Evolutionary conservation across 2,888 invertebrate genomes (phyloP).

Genomic region (Sinotaia quadrata): DNA sequence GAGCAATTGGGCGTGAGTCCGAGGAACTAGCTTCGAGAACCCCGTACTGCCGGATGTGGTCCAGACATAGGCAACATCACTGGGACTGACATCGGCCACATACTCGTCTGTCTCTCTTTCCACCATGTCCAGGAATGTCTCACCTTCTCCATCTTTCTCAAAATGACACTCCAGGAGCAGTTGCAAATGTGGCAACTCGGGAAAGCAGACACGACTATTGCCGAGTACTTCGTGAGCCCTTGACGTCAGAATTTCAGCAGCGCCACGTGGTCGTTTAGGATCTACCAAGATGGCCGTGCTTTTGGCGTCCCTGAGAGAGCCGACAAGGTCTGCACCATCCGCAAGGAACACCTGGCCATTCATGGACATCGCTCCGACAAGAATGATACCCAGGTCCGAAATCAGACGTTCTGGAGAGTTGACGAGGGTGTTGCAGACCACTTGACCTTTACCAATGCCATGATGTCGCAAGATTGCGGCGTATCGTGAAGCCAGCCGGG

Average conservation of each 20-base stretch:
- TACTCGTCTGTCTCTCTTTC: neutral
- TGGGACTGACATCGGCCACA: constrained; percentile 11
- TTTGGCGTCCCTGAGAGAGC: neutral
- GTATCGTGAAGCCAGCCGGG: constrained; percentile 24
- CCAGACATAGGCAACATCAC: constrained; percentile 33
- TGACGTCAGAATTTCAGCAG: neutral
- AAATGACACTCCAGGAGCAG: neutral
- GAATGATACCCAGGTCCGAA: constrained; percentile 33
- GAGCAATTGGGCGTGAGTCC: constrained; percentile 29
- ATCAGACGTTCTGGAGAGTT: constrained; percentile 39
- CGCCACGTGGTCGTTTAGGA: neutral
- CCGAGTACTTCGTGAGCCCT: too few species aligned
- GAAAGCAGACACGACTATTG: neutral
- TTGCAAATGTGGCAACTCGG: neutral
- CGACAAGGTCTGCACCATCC: constrained; percentile 35
- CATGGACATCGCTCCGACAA: constrained; percentile 35
- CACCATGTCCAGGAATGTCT: constrained; percentile 10
- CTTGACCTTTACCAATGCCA: constrained; percentile 31
- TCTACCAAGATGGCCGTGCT: neutral
- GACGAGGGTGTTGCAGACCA: constrained; percentile 34
- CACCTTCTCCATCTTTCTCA: neutral
- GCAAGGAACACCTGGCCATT: constrained; percentile 37
- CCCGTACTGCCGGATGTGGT: constrained; percentile 41
- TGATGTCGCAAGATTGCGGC: constrained; percentile 24
- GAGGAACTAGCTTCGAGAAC: constrained; percentile 38